A percentile compares a stretch with the other conserved stretches of the same genome.
These are phyloP conservation scores for Saccopteryx leptura DNA, from an alignment of 2,113 vertebrate species.

Conservation along the genomic window DNA sequence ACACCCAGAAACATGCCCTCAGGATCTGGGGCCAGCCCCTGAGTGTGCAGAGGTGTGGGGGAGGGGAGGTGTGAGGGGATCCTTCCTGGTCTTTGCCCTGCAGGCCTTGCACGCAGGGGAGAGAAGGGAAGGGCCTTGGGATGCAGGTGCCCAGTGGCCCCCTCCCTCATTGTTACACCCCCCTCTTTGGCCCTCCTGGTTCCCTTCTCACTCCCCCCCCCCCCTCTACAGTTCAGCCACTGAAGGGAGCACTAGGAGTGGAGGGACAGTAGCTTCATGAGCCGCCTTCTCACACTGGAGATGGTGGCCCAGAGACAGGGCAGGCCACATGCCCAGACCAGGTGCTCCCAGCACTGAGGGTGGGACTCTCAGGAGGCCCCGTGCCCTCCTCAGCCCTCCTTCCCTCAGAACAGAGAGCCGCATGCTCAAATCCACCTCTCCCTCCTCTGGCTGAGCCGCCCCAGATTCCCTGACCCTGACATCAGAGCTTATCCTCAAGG, in stretches of 20 bases:
- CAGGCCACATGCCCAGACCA: accelerated
- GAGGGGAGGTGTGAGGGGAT: not conserved
- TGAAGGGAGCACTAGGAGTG: not conserved
- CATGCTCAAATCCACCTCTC: not conserved
- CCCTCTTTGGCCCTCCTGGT: not conserved
- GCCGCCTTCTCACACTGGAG: not conserved
- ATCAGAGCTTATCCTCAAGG: not conserved
- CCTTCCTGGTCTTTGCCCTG: not conserved
- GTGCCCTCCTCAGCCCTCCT: not conserved
- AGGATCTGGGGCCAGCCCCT: not conserved
- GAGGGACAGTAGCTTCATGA: not conserved
- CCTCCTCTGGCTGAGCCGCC: not conserved
- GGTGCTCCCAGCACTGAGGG: not conserved
- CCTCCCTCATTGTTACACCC: not conserved
- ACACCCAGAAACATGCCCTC: not conserved
- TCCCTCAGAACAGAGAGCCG: not conserved
- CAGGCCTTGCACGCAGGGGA: not conserved
- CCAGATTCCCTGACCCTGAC: not conserved
- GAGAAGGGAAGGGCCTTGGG: not conserved
- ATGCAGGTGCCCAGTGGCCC: not conserved
- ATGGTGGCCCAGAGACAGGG: not conserved
- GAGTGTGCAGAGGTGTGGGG: not conserved
- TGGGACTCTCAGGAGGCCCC: not conserved
- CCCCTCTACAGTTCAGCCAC: not conserved
- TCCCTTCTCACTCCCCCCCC: accelerated